A percentile compares a stretch with the other conserved stretches of the same genome.
These are phyloP conservation scores for Leucozona laternaria DNA, from an alignment of 2,888 invertebrate species.

Conservation along the genomic window DNA sequence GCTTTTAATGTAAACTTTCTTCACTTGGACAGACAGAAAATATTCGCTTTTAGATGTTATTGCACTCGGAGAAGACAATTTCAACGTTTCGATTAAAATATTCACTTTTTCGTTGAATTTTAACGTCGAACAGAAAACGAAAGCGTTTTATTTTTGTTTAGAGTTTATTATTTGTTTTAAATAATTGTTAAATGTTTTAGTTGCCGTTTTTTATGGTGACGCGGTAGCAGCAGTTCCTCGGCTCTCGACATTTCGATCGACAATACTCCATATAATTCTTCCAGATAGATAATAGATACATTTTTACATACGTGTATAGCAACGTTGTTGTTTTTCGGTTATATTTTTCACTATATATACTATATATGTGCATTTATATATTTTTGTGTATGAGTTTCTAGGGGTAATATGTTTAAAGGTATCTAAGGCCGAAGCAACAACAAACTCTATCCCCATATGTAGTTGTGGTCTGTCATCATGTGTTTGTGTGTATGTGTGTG, in stretches of 20 bases:
- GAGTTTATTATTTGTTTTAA: slow-evolving; percentile 30
- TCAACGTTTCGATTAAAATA: slow-evolving; percentile 14
- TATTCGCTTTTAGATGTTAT: slow-evolving; percentile 44
- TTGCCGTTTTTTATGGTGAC: slow-evolving; percentile 60
- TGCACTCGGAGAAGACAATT: slow-evolving; percentile 40
- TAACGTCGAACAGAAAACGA: slow-evolving; percentile 45
- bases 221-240: slow-evolving; percentile 65
- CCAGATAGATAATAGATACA: slow-evolving; percentile 76
- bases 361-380: neutral
- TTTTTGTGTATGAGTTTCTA: slow-evolving; percentile 15
- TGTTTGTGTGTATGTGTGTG: slow-evolving; percentile 4
- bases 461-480: neutral
- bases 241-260: slow-evolving; percentile 75
- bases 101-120: slow-evolving; percentile 58
- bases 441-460: neutral
- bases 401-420: slow-evolving; percentile 35
- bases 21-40: slow-evolving; percentile 9
- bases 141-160: slow-evolving; percentile 37
- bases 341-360: neutral
- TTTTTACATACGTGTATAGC: slow-evolving; percentile 66
- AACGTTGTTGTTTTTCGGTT: slow-evolving; percentile 46
- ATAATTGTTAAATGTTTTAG: slow-evolving; percentile 64
- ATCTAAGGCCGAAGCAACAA: slow-evolving; percentile 51
- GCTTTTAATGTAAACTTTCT: slow-evolving; percentile 30
- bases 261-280: slow-evolving; percentile 75